Evolutionary conservation across 2,113 vertebrate genomes (phyloP), one percentile per base, ranked within the genome.

Genomic region (Semicossyphus pulcher): DNA sequence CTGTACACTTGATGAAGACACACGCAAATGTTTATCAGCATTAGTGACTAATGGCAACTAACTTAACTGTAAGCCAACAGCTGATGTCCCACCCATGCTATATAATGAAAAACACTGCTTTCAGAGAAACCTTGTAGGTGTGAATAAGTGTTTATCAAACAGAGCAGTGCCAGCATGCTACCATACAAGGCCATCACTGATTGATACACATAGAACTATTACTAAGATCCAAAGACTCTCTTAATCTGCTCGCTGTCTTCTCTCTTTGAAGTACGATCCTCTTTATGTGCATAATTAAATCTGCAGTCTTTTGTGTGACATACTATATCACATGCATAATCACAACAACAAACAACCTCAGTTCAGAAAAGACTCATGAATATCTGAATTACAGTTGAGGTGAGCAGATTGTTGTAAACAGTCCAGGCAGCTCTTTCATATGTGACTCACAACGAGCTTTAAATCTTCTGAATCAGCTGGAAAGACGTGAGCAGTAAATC

Each of bases 251-350:
- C 8, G 41, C 18, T 44, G 41, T 45, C 4, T 14, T 10, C 2
- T 20, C 20, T 51, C 56, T 72, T 76, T 85, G 72, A 52, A 66
- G 47, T 71, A 62, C 32, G 45, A 67, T 71, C 11, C 29, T 75
- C 21, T 72, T 44, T 37, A 56, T 23, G 1, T 48, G n/a, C 66
- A 44, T 71, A 53, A 83, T 73, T 61, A 48, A 41, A 80, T 80
- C 64, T 47, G 28, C 36, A 57, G 26, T 32, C 37, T 65, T 44
- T 52, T 73, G 39, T 65, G 39, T 20, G 32, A 41, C 52, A 11
- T 47, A 73, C 21, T n/a, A n/a, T n/a, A n/a, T n/a, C 62, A n/a
- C 12, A 9, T 49, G 32, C 51, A 58, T 59, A 58, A 63, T 54
- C 32, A 25, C 26, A 65, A 70, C 21, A 73, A 16, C 34, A 44